Percentiles rank a stretch among this genome's conserved stretches.
phyloP scores from a whole-genome alignment of 2,888 invertebrate genomes.

The Cybosia mesomella region DNA sequence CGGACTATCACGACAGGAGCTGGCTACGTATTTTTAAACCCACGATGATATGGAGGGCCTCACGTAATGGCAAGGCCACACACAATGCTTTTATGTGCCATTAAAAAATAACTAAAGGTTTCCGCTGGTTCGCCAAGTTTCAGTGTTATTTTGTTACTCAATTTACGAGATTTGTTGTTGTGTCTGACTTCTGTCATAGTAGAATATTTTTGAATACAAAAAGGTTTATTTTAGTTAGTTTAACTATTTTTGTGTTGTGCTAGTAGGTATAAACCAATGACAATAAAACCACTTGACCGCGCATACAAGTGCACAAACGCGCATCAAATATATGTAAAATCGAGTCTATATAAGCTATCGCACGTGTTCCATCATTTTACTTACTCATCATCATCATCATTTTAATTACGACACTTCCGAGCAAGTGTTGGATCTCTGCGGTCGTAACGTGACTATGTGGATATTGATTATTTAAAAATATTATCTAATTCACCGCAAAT shows the following conservation, averaged over 20 bases:
- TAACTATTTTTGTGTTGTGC: background rate
- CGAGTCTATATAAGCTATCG: too few relatives aligned
- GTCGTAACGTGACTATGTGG: too few relatives aligned
- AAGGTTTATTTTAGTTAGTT: background rate
- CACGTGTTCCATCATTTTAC: too few relatives aligned
- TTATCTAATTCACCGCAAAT: too few relatives aligned
- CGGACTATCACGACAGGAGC: constrained; percentile 22
- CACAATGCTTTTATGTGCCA: constrained; percentile 22
- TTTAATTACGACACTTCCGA: too few relatives aligned
- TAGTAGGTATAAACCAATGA: background rate
- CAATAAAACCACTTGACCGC: too few relatives aligned
- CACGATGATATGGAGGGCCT: constrained; percentile 19
- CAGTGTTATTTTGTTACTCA: background rate
- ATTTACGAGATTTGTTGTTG: background rate
- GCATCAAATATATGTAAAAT: too few relatives aligned
- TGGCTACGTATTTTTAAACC: constrained; percentile 23
- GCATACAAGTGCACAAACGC: too few relatives aligned
- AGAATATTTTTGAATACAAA: background rate
- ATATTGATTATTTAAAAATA: too few relatives aligned
- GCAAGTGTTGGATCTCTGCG: too few relatives aligned
- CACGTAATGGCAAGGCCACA: constrained; percentile 35
- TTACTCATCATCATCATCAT: too few relatives aligned
- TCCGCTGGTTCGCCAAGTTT: constrained; percentile 2
- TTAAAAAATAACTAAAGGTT: constrained; percentile 23
- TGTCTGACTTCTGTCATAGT: background rate